Evolutionary conservation across 2,113 vertebrate species (phyloP).

Genomic region (Charadrius vociferus): DNA sequence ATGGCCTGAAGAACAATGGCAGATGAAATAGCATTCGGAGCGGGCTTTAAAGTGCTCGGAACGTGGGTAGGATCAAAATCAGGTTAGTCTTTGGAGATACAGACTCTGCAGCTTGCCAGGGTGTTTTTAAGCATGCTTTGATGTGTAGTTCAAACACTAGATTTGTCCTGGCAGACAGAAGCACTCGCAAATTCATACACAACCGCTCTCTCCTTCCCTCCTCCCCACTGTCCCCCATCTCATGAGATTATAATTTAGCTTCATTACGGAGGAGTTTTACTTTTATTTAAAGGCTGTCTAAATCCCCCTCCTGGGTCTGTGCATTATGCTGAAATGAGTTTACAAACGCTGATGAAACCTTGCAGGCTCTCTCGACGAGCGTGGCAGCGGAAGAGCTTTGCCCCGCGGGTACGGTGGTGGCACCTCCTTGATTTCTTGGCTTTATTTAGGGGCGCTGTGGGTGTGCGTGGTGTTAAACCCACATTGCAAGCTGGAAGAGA

Average conservation of each 20-base stretch:
- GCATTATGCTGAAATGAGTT: conserved; percentile 39
- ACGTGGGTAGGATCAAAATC: conserved; percentile 65
- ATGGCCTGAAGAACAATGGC: conserved; percentile 62
- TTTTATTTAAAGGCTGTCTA: conserved; percentile 47
- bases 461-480: conserved; percentile 98
- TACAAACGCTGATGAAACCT: background rate
- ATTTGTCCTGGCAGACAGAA: conserved; percentile 68
- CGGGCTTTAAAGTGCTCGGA: conserved; percentile 30
- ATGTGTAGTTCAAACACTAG: conserved; percentile 67
- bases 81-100: conserved; percentile 63
- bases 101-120: conserved; percentile 55
- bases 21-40: conserved; percentile 61
- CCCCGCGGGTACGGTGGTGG: rapidly evolving
- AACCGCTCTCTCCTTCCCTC: conserved; percentile 6
- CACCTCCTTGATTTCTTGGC: conserved; percentile 42
- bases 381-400: background rate
- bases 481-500: conserved; percentile 96
- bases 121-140: conserved; percentile 68
- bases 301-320: background rate
- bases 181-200: conserved; percentile 37
- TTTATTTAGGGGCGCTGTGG: conserved; percentile 92
- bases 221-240: conserved; percentile 50
- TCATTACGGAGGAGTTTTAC: conserved; percentile 52
- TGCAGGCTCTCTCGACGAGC: background rate
- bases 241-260: conserved; percentile 64